Evolutionary conservation across 2,797 vertebrate species (phyloP).

Genomic region (Todus mexicanus): DNA sequence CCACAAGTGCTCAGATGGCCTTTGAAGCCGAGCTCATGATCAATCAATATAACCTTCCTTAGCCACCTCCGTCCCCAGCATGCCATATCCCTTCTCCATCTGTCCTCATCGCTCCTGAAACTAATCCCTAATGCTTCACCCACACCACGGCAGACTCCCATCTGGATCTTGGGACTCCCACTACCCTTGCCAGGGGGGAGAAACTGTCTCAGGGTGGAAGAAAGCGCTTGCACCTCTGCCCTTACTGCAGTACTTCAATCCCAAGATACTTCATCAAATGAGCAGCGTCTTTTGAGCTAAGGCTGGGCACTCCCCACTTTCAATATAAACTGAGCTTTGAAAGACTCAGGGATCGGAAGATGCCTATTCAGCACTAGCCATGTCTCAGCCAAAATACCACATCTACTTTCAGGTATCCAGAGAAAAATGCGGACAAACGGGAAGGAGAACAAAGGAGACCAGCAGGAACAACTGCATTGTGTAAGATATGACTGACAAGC

Average conservation of each 20-base stretch:
- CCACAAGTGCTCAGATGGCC: neutral
- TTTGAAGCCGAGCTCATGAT: neutral
- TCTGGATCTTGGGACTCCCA: neutral
- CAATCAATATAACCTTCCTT: neutral
- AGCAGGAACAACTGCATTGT: neutral
- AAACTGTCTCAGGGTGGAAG: neutral
- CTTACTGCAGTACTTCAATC: neutral
- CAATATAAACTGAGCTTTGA: neutral
- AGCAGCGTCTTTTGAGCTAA: neutral
- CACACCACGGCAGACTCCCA: neutral
- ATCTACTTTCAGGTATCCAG: neutral
- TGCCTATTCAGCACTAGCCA: neutral
- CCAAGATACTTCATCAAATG: neutral
- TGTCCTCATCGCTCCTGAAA: neutral
- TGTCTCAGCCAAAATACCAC: neutral
- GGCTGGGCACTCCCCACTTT: neutral
- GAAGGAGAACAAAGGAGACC: neutral
- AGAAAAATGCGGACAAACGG: neutral
- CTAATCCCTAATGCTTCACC: neutral
- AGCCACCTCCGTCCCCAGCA: neutral
- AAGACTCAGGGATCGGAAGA: neutral
- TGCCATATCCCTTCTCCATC: neutral
- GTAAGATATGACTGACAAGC: constrained; percentile 9
- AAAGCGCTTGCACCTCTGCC: neutral
- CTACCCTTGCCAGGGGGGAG: neutral